These are phyloP conservation scores for Perca flavescens DNA, from an alignment of 2,113 vertebrate genomes.

Conservation along the genomic window DNA sequence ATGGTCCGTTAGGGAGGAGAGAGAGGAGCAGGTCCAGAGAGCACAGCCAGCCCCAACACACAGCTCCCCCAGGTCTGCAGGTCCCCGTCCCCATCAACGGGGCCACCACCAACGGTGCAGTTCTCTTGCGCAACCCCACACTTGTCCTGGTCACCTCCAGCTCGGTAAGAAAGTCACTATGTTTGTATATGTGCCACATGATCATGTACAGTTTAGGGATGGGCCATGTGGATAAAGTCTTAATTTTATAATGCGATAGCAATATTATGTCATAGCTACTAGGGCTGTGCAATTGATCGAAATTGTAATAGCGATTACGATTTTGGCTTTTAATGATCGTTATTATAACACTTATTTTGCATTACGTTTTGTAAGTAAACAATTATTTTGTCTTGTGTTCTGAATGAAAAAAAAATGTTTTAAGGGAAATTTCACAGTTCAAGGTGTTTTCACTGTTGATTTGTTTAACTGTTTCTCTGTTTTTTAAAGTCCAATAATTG, in stretches of 20 bases:
- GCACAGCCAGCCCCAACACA: conserved; percentile 77
- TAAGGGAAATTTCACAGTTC: too few relatives aligned
- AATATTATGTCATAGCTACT: neutral
- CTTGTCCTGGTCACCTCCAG: conserved; percentile 83
- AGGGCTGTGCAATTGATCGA: too few relatives aligned
- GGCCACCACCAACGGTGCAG: conserved; percentile 81
- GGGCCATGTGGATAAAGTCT: neutral
- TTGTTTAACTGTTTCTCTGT: too few relatives aligned
- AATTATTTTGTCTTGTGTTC: too few relatives aligned
- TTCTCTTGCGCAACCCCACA: conserved; percentile 81
- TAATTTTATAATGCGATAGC: neutral
- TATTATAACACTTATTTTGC: too few relatives aligned
- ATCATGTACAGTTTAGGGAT: neutral
- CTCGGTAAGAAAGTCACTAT: conserved; percentile 62
- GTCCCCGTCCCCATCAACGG: conserved; percentile 92
- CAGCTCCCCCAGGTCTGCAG: conserved; percentile 83
- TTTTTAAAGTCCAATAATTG: too few relatives aligned
- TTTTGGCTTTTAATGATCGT: too few relatives aligned
- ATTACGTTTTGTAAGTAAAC: too few relatives aligned
- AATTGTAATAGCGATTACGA: too few relatives aligned
- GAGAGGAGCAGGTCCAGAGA: conserved; percentile 78
- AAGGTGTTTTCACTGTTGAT: too few relatives aligned
- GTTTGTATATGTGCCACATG: neutral
- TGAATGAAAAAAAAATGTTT: too few relatives aligned
- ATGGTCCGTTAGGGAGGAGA: conserved; percentile 82